phyloP scores from a whole-genome alignment of 2,797 vertebrate species.

The Galaxias olidus region DNA sequence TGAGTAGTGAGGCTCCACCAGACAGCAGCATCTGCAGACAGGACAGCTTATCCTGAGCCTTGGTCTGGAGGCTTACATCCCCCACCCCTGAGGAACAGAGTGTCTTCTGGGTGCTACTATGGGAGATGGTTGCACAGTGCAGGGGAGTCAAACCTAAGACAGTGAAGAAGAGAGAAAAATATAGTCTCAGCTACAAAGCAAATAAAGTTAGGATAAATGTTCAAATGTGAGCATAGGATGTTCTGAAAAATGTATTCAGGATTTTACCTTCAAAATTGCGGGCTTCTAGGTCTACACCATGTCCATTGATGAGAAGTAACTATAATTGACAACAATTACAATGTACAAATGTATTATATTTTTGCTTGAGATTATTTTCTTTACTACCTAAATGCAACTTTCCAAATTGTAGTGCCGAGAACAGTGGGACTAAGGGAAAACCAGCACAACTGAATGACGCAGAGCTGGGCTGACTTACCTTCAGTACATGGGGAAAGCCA shows the following conservation, averaged over 20 bases:
- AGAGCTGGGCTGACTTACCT: conserved; percentile 64
- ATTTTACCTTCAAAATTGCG: conserved; percentile 87
- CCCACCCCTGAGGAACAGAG: conserved; percentile 40
- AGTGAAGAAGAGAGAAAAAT: background rate
- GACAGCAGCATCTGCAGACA: conserved; percentile 80
- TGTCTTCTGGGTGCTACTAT: conserved; percentile 75
- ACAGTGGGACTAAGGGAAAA: no score
- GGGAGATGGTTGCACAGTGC: conserved; percentile 86
- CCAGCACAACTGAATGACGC: background rate
- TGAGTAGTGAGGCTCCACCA: conserved; percentile 78
- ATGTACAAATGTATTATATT: no score
- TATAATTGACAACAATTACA: conserved; percentile 34
- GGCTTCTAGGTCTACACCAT: conserved; percentile 77
- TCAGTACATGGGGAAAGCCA: conserved; percentile 80
- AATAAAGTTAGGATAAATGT: background rate
- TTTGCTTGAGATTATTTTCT: no score
- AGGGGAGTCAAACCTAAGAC: conserved; percentile 85
- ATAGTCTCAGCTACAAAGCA: background rate
- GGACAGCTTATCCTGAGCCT: conserved; percentile 70
- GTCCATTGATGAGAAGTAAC: conserved; percentile 65
- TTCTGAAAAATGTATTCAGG: background rate
- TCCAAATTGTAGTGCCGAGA: no score
- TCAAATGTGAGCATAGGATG: background rate
- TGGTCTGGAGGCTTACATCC: conserved; percentile 59
- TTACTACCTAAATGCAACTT: no score